Conservation (phyloP, 2,888 invertebrate genomes). For the Enchytraeus crypticus region DNA sequence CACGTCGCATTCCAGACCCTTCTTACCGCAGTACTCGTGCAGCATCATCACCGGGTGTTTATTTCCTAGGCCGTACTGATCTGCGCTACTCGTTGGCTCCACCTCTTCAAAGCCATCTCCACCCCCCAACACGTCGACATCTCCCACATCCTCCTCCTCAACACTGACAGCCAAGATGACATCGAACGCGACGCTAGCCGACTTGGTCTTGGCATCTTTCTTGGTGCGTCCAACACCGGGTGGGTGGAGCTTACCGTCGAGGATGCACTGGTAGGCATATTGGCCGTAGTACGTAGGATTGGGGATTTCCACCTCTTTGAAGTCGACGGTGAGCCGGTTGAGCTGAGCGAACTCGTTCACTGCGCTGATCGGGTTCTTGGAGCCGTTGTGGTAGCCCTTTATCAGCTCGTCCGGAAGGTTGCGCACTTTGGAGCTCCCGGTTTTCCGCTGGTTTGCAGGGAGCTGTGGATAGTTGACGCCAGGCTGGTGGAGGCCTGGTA, state of each 20-base stretch:
- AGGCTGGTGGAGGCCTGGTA: conserved; percentile 14
- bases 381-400: conserved; percentile 29
- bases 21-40: not conserved
- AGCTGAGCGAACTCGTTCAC: conserved; percentile 29
- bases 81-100: not conserved
- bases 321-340: not conserved
- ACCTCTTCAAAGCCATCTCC: not conserved
- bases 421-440: conserved; percentile 3
- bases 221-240: conserved; percentile 38
- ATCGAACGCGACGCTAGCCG: conserved; percentile 37
- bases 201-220: conserved; percentile 42
- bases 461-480: conserved; percentile 3
- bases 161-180: not conserved
- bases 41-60: not conserved
- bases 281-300: conserved; percentile 17
- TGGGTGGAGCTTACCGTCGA: conserved; percentile 30
- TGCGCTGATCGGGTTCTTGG: conserved; percentile 38
- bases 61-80: not conserved
- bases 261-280: conserved; percentile 35
- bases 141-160: too few relatives aligned
- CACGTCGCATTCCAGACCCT: not conserved
- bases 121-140: too few relatives aligned
- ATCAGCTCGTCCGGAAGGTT: not conserved
- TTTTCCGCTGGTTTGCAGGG: not conserved
- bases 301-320: conserved; percentile 30